These are phyloP conservation scores for Drosophila kepulauana DNA, from an alignment of 1,140 invertebrate genomes.

Conservation along the genomic window DNA sequence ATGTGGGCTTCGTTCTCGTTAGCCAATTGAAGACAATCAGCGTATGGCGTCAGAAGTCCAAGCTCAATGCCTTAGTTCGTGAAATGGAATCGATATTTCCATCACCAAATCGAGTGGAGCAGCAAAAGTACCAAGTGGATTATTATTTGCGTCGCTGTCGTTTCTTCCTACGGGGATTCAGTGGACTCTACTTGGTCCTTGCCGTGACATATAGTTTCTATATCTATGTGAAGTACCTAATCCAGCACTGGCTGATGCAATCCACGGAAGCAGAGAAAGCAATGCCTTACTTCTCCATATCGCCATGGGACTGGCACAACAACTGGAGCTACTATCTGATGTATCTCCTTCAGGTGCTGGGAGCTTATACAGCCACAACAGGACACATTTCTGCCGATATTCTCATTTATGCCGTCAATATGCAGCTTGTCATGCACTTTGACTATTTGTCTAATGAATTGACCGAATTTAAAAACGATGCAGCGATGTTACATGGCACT, in stretches of 20 bases:
- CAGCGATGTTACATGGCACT: neutral
- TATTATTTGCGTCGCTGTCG: conserved; percentile 26
- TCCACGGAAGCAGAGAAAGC: conserved; percentile 9
- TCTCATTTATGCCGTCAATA: conserved; percentile 41
- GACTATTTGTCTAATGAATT: conserved; percentile 42
- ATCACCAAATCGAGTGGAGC: conserved; percentile 2
- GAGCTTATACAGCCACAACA: conserved; percentile 48
- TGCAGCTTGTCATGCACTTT: conserved; percentile 66
- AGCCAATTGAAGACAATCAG: conserved; percentile 55
- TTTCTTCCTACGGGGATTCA: conserved; percentile 37
- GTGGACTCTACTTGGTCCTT: conserved; percentile 47
- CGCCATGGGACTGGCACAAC: conserved; percentile 55
- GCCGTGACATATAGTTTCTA: conserved; percentile 56
- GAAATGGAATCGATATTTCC: conserved; percentile 56
- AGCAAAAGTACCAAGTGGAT: conserved; percentile 26
- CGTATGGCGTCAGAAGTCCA: conserved; percentile 37
- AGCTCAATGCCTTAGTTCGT: conserved; percentile 34
- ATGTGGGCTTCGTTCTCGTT: conserved; percentile 50
- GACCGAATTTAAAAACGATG: neutral
- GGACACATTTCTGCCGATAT: conserved; percentile 60
- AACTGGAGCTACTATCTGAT: conserved; percentile 56
- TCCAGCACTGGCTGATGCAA: conserved; percentile 42
- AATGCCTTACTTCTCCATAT: conserved; percentile 44
- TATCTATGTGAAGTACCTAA: conserved; percentile 34
- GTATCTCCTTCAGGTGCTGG: conserved; percentile 36